Conservation (phyloP, 2,888 invertebrate genomes). For the Colletes collaris region DNA sequence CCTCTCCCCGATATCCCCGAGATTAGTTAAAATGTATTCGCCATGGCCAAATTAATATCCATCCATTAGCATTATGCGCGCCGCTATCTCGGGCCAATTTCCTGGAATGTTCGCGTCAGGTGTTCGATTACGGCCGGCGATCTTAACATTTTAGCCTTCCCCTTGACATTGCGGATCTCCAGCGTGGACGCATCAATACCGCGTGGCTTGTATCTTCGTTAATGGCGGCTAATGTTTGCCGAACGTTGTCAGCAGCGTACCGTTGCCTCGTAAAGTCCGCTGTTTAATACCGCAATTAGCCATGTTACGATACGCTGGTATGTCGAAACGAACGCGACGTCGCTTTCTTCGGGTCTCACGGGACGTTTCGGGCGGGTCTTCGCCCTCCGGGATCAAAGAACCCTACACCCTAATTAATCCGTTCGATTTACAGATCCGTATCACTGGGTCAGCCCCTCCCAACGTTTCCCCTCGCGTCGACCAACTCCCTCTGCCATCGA, state of each 20-base stretch:
- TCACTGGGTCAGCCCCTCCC: too few species aligned
- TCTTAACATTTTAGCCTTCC: slow-evolving; percentile 57
- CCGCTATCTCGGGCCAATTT: slow-evolving; percentile 50
- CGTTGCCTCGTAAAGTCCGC: slow-evolving; percentile 77
- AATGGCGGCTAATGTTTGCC: slow-evolving; percentile 80
- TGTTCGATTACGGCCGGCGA: slow-evolving; percentile 54
- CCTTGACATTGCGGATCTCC: slow-evolving; percentile 42
- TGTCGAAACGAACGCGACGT: slow-evolving; percentile 57
- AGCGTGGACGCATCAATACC: slow-evolving; percentile 52
- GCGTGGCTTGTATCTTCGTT: slow-evolving; percentile 69
- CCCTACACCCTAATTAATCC: slow-evolving; percentile 5
- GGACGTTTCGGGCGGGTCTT: slow-evolving; percentile 11
- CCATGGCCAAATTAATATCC: slow-evolving; percentile 54
- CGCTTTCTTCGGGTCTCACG: slow-evolving; percentile 40
- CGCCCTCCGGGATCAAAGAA: slow-evolving; percentile 5
- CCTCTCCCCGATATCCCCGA: slow-evolving; percentile 3
- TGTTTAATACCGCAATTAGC: slow-evolving; percentile 81
- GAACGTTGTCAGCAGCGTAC: slow-evolving; percentile 77
- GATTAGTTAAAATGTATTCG: slow-evolving; percentile 54
- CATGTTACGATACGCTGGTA: slow-evolving; percentile 72
- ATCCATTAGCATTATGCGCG: slow-evolving; percentile 57
- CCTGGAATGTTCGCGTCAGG: slow-evolving; percentile 50
- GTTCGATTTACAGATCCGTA: slow-evolving; percentile 10
- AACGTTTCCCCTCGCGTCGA: too few species aligned
- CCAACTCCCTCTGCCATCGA: too few species aligned